Evolutionary conservation across 2,113 vertebrate species (phyloP), one percentile per base, ranked within the genome.

Genomic region (Spermophilus dauricus): DNA sequence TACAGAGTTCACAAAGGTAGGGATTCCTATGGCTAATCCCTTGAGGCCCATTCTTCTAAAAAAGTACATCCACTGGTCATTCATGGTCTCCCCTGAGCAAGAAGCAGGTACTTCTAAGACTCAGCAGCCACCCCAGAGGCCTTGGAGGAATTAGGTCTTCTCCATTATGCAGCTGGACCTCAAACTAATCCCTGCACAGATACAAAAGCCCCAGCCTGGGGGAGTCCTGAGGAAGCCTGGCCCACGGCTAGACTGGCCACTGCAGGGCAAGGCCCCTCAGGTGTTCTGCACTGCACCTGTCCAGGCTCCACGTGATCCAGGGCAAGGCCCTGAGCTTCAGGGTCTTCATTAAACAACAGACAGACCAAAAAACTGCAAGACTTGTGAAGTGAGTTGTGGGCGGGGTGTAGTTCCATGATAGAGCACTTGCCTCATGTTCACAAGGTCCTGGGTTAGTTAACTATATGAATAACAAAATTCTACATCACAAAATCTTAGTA

Each of bases 271-370:
- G 26, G 20, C 16, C 76, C 48, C 39, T 51, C 22, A 8, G 2
- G 6, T 4, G 2, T 8, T 78, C 4, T 17, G 78, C 39, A 22
- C 37, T 11, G 1, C 6, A 2, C 1, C n/a, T 0, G 34, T 58
- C 7, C 8, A 3, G 16, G 76, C 34, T 32, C 32, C 0, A 30
- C 37, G 24, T 5, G 63, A 37, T 14, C 45, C 34, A 3, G 12
- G 24, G 28, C 56, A 53, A 28, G 9, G 4, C 39, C 24, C 73
- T 30, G 81, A 32, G 48, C n/a, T 11, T 12, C 2, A 48, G 58
- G 7, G 42, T 12, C 42, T 69, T 45, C 1, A 0, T 13, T 67
- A 37, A 76, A 82, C 56, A 22, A 42, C 32, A 53, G 78, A 86
- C 0, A 37, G 20, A 75, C 34, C 4, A 63, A 26, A 4, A 1